A percentile compares a stretch with the other conserved stretches of the same genome.
phyloP scores from a whole-genome alignment of 1,140 invertebrate genomes.

The Papilio helenus region DNA sequence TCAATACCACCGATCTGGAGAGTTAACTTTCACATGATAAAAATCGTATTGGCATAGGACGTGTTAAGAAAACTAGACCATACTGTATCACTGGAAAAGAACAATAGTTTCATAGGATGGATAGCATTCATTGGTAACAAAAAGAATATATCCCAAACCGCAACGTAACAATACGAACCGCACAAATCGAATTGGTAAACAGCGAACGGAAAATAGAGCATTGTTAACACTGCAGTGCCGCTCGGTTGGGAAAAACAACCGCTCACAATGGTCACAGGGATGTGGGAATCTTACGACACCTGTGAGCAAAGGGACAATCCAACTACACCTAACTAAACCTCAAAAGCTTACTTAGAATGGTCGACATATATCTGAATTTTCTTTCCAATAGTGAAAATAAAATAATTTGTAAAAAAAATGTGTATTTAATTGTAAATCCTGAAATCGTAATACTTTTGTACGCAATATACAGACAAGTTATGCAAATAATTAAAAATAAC shows the following conservation, averaged over 20 bases:
- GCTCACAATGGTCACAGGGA: constrained; percentile 57
- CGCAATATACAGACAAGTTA: neutral
- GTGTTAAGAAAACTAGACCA: neutral
- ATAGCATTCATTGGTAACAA: constrained; percentile 9
- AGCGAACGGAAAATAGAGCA: constrained; percentile 47
- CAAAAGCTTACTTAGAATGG: neutral
- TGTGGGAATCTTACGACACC: constrained; percentile 50
- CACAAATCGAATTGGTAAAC: constrained; percentile 22
- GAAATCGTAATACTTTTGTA: no score
- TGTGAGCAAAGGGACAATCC: neutral
- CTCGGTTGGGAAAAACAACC: constrained; percentile 49
- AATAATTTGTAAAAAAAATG: no score
- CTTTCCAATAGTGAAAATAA: neutral
- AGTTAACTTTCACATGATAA: neutral
- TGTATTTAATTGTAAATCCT: no score
- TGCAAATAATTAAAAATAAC: neutral
- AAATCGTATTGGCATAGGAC: neutral
- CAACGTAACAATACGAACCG: constrained; percentile 25
- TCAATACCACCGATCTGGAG: neutral
- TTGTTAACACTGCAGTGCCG: constrained; percentile 48
- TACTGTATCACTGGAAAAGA: neutral
- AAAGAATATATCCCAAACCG: constrained; percentile 18
- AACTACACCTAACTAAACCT: neutral
- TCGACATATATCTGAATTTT: neutral
- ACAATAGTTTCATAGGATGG: neutral